Base-by-base conservation (phyloP, 2,888 invertebrate genomes). In the Ectemnius cavifrons region DNA sequence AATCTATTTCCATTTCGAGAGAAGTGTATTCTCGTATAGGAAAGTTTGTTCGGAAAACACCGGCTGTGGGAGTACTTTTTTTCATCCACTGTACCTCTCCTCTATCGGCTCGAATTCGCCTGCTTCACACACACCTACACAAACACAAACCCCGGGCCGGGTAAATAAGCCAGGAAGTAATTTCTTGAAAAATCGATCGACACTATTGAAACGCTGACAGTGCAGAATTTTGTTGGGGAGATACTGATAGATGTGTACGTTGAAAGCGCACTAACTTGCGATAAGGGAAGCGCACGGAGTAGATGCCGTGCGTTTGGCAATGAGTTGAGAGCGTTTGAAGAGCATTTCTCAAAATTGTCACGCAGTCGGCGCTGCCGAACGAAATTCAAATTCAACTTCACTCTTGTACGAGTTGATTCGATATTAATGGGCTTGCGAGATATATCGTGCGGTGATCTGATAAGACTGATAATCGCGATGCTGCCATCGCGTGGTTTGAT, bases 221-320 rank as follows among this genome's bases (percentile, higher is more conserved):
- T 82, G 81, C 73, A 79, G 78, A 82, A 79, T 80, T 56, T 58
- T 63, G 49, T 2, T 45, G 69, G 67, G 80, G 77, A 77, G 75
- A 71, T 70, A 75, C 65, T 63, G 52, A 79, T 52, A 74, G 37
- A 57, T 65, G 60, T 77, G 70, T 67, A 64, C 67, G 52, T 47
- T 62, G 61, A 81, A 77, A 83, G 83, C 83, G 83, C 83, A 83
- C 83, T 83, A 81, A 83, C 83, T 83, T 80, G 58, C 62, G 65
- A 74, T 64, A 60, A 1, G 60, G 18, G 11, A 11, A 64, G 23
- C 28, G 27, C n/a, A 18, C 16, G 8, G 27, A 20, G 23, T 62
- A 52, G 46, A 59, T 67, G 37, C 37, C 37, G 76, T 67, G 47
- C 73, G 67, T 77, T 52, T 68, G 60, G 46, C 20, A 82, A 79